Evolutionary conservation across 2,888 invertebrate species (phyloP).

Genomic region (Nysson spinosus): DNA sequence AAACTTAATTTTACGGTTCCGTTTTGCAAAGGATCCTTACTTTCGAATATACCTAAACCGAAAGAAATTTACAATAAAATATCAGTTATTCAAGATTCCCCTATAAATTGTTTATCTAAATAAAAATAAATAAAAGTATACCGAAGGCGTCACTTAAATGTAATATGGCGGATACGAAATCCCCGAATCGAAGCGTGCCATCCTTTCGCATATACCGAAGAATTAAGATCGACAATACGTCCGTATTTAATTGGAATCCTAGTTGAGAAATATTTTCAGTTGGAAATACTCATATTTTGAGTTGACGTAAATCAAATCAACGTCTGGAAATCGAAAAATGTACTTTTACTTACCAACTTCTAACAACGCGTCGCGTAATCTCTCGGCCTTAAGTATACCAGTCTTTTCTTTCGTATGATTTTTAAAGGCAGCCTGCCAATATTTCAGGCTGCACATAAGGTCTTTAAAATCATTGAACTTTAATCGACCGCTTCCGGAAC

Average conservation of each 20-base stretch:
- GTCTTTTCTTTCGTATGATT: slow-evolving; percentile 94
- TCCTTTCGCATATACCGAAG: slow-evolving; percentile 95
- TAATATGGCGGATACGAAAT: slow-evolving; percentile 93
- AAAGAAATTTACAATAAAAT: no score
- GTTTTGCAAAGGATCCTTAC: slow-evolving; percentile 88
- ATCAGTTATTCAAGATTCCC: background rate
- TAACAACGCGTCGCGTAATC: slow-evolving; percentile 88
- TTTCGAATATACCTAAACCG: slow-evolving; percentile 87
- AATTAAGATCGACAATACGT: slow-evolving; percentile 89
- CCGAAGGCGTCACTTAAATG: slow-evolving; percentile 93
- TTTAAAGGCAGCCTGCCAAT: slow-evolving; percentile 94
- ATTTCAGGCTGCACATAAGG: slow-evolving; percentile 92
- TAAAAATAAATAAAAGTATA: slow-evolving; percentile 73
- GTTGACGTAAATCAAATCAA: no score
- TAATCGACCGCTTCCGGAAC: slow-evolving; percentile 87
- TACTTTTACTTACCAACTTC: slow-evolving; percentile 84
- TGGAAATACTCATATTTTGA: no score
- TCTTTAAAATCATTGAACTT: slow-evolving; percentile 93
- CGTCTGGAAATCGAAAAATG: no score
- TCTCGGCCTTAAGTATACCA: slow-evolving; percentile 91
- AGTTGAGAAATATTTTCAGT: no score
- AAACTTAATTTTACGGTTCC: slow-evolving; percentile 89
- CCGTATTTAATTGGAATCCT: slow-evolving; percentile 91
- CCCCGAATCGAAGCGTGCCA: slow-evolving; percentile 93
- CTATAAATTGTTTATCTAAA: background rate